Evolutionary conservation across 2,888 invertebrate species (phyloP), one percentile per base, ranked within the genome.

Genomic region (Chrysolina americana): DNA sequence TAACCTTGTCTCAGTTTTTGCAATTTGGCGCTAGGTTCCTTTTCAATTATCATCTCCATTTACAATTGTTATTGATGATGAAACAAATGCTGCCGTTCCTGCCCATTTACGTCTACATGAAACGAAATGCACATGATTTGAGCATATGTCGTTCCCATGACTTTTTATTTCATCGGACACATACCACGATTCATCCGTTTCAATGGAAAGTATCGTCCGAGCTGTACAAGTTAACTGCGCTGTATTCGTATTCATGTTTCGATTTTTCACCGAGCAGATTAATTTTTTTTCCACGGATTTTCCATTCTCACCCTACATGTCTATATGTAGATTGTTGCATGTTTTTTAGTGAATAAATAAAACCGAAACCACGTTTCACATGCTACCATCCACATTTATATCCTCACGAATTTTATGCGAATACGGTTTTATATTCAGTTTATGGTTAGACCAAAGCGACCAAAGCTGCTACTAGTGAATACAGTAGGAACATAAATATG

Each of bases 271-370:
- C 53, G n/a, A 23, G 28, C 48, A 47, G 48, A 48, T 47, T 65
- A 65, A 65, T 59, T 59, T 36, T 23, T 59, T 59, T 59, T 59
- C 59, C 59, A 15, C n/a, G 36, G 56, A 59, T 48, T 72, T 68
- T 72, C n/a, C 44, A 36, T 72, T 68, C 68, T 47, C 72, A 72
- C 62, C 41, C 66, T 63, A 23, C 23, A 19, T 62, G 63, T 53
- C 53, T 65, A 68, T 72, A 70, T 70, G 70, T 70, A 70, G 70
- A 70, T 65, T 53, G 64, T 41, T 64, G 50, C 53, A 63, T 64
- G 68, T 72, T 68, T 50, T 36, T 36, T 28, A 63, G 63, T 72
- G 63, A 72, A 72, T 68, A 62, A 68, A 68, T 72, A 59, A 72
- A 72, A 72, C 36, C 47, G 50, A 59, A 28, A 65, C 50, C n/a